Conservation (phyloP, 1,140 invertebrate species). For the Wiebesia pumilae region DNA sequence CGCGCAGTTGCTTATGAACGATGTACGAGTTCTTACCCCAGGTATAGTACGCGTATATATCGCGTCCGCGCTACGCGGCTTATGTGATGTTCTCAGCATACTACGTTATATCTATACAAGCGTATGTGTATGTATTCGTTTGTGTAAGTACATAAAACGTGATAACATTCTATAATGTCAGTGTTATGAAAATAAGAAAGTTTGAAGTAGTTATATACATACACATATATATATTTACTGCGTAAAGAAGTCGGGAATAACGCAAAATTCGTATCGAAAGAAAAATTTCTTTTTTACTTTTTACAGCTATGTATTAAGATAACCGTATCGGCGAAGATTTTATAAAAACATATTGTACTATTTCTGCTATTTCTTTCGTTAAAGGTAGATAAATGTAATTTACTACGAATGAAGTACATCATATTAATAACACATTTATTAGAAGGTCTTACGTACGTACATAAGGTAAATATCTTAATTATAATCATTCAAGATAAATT, state of each 20-base stretch:
- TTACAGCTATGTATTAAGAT: not conserved
- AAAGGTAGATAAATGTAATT: too few species aligned
- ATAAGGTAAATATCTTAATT: too few species aligned
- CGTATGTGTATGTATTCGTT: not conserved
- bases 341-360: too few species aligned
- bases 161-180: conserved; percentile 11
- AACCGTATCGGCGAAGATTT: not conserved
- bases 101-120: not conserved
- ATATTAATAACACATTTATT: too few species aligned
- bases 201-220: not conserved
- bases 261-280: not conserved
- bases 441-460: too few species aligned
- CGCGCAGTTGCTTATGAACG: not conserved
- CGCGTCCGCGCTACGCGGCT: not conserved
- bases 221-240: not conserved
- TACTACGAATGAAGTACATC: too few species aligned
- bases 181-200: conserved; percentile 5
- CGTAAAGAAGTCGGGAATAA: conserved; percentile 25
- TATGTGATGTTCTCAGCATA: not conserved
- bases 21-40: not conserved
- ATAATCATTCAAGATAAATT: too few species aligned
- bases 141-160: conserved; percentile 6
- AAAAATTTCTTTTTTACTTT: not conserved
- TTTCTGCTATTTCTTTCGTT: too few species aligned
- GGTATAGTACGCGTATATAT: too few species aligned